Evolutionary conservation across 2,797 vertebrate species (phyloP), one percentile per base, ranked within the genome.

Genomic region (Anableps anableps): DNA sequence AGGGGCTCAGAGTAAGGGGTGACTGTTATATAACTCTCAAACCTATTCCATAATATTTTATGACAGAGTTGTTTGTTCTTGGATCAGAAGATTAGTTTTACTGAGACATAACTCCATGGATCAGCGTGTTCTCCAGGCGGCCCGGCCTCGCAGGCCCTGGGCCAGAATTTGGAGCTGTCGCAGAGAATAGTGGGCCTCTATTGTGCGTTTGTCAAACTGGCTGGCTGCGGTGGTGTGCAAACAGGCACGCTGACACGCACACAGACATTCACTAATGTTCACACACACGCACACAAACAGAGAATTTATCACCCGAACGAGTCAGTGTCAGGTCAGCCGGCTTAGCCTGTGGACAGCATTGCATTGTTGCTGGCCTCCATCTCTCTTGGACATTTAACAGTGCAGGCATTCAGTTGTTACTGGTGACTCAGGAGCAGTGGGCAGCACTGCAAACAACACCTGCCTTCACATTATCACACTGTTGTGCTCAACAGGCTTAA

Each of bases 401-500:
- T 93, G 91, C 76, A 64, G 68, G 79, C 93, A 93, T 95, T 95
- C 87, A 95, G 79, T n/a, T 53, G 89, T 80, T 77, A 75, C 62
- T 87, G 91, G 85, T 95, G 94, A 95, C 78, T 95, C 95, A 93
- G 92, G 91, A 93, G 82, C 87, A 85, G 89, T 62, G 53, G 80
- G 76, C 88, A 85, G 82, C 45, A 17, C 26, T 21, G 81, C 86
- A 64, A 83, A 81, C 88, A 89, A 78, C 93, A 94, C 94, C 94
- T 94, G 92, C 83, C 86, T 51, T 88, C 85, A 93, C 91, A 92
- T 88, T 86, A 55, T 38, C 76, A 50, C 84, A 79, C 75, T 89
- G 85, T 92, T 90, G 76, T 78, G 74, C 79, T 85, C 36, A 53
- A 81, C 36, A 60, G 60, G 34, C 77, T 76, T 26, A 13, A 86